Percentiles rank a stretch among this genome's conserved stretches.
Evolutionary conservation across 2,888 invertebrate species (phyloP).

Genomic region (Endotricha flammealis): DNA sequence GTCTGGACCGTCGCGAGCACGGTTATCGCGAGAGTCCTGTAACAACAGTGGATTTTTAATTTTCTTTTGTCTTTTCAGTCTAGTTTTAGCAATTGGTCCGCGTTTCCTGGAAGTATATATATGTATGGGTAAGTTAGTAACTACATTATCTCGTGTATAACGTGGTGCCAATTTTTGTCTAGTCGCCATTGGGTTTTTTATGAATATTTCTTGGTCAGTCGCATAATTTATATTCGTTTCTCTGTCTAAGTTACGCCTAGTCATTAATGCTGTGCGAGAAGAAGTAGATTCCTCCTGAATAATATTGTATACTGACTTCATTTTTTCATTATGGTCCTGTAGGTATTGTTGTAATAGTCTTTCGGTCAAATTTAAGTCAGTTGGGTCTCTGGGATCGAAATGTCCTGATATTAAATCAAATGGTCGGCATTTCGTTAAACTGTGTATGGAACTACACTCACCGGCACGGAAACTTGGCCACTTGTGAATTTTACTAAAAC

Average conservation of each 20-base stretch:
- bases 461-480: too few species aligned
- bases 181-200: constrained; percentile 19
- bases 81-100: constrained; percentile 20
- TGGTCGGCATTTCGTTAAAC: constrained; percentile 23
- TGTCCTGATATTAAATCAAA: constrained; percentile 25
- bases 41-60: constrained; percentile 24
- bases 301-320: constrained; percentile 18
- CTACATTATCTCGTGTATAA: constrained; percentile 21
- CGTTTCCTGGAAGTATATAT: constrained; percentile 14
- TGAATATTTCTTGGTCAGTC: constrained; percentile 19
- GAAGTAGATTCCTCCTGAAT: constrained; percentile 17
- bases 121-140: constrained; percentile 18
- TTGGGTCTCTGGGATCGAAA: constrained; percentile 20
- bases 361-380: constrained; percentile 16
- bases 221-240: constrained; percentile 14
- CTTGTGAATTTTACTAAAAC: too few species aligned
- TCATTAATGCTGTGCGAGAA: constrained; percentile 13
- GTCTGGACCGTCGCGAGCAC: constrained; percentile 9
- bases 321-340: constrained; percentile 13
- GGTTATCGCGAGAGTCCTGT: constrained; percentile 16
- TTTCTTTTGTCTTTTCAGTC: constrained; percentile 20
- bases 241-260: not conserved
- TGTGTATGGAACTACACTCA: constrained; percentile 22
- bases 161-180: constrained; percentile 25
- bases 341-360: constrained; percentile 20